Conservation (phyloP, 2,113 vertebrate species). For the Catharus bicknelli region DNA sequence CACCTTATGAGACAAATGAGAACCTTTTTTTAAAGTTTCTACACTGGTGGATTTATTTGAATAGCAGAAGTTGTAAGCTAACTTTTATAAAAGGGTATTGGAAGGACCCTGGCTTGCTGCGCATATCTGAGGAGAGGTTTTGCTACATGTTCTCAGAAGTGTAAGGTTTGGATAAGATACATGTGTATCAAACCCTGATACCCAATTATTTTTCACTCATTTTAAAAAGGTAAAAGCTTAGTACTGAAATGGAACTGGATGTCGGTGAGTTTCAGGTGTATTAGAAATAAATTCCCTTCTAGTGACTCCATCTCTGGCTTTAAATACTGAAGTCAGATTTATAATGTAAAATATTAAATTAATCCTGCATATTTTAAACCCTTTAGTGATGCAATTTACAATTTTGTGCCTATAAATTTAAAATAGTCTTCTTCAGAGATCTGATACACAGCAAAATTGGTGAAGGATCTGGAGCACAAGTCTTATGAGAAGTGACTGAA, state of each 20-base stretch:
- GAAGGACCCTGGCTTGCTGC: not conserved
- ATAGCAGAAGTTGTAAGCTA: not conserved
- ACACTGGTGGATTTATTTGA: not conserved
- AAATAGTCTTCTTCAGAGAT: not conserved
- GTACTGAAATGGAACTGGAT: not conserved
- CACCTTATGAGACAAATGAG: not conserved
- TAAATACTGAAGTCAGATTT: not conserved
- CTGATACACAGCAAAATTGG: not conserved
- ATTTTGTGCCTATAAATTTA: not conserved
- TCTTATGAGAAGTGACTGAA: rapidly evolving
- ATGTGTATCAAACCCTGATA: rapidly evolving
- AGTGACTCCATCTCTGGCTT: not conserved
- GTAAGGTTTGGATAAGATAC: not conserved
- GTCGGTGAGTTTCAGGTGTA: not conserved
- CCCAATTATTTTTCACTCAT: not conserved
- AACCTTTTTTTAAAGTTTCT: not conserved
- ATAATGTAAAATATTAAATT: not conserved
- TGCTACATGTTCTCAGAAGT: not conserved
- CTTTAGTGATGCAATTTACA: not conserved
- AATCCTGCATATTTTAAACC: not conserved
- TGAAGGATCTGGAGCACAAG: not conserved
- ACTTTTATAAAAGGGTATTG: not conserved
- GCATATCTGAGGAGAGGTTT: not conserved
- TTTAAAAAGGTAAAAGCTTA: not conserved
- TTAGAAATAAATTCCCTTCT: not conserved